Conservation (phyloP, 2,797 vertebrate species). For the Mormyrops boulengeri region DNA sequence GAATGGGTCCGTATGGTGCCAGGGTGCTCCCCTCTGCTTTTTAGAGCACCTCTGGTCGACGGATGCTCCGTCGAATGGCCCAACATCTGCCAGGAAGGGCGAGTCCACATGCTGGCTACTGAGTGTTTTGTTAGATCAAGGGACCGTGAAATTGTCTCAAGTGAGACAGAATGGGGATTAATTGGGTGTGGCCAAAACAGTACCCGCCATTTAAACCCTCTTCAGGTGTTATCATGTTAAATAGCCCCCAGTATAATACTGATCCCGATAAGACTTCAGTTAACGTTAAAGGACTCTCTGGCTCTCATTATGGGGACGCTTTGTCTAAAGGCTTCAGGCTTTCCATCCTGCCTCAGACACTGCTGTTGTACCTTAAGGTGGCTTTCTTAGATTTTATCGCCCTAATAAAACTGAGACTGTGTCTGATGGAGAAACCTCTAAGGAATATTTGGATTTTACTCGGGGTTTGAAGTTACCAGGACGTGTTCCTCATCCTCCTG, state of each 20-base stretch:
- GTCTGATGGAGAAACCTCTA: not conserved
- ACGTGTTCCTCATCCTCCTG: not conserved
- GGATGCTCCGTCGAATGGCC: conserved; percentile 35
- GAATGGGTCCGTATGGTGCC: conserved; percentile 29
- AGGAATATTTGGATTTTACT: not conserved
- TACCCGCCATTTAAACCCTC: conserved; percentile 43
- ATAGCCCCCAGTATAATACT: not conserved
- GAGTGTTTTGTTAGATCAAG: conserved; percentile 49
- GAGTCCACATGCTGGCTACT: conserved; percentile 24
- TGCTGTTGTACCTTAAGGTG: not conserved
- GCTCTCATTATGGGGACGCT: not conserved
- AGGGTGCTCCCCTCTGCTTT: not conserved
- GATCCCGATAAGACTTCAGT: not conserved
- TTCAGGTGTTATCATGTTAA: conserved; percentile 24
- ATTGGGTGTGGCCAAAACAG: conserved; percentile 48
- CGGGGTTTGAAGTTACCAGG: not conserved
- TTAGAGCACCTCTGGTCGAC: conserved; percentile 32
- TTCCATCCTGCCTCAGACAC: not conserved
- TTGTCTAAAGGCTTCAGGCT: not conserved
- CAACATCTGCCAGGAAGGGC: conserved; percentile 42
- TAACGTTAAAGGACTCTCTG: not conserved
- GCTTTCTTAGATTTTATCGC: not conserved
- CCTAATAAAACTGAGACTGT: not conserved
- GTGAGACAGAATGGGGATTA: conserved; percentile 49
- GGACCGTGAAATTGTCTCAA: conserved; percentile 56